Evolutionary conservation across 2,797 vertebrate species (phyloP).

Genomic region (Gastrophryne carolinensis): DNA sequence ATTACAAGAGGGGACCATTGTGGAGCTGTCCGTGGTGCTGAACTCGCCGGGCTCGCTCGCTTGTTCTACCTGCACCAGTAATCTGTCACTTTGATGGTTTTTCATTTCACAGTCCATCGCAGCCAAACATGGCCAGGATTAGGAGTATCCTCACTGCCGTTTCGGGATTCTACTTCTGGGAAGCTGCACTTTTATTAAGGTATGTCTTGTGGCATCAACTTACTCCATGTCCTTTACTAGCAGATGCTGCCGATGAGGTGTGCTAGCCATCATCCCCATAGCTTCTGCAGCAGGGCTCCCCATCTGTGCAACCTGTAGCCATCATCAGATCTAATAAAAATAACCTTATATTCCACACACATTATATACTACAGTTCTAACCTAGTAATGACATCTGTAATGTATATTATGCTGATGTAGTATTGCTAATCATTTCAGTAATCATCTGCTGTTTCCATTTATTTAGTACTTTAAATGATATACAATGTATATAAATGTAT

Average conservation of each 20-base stretch:
- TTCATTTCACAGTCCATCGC: conserved; percentile 13
- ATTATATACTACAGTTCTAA: too few relatives aligned
- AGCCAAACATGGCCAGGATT: conserved; percentile 33
- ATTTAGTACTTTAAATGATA: too few relatives aligned
- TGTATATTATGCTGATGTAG: too few relatives aligned
- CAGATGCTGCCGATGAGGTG: neutral
- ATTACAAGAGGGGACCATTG: neutral
- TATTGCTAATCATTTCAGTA: too few relatives aligned
- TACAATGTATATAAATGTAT: too few relatives aligned
- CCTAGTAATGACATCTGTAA: too few relatives aligned
- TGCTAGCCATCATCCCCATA: too few relatives aligned
- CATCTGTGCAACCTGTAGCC: neutral
- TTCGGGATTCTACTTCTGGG: conserved; percentile 50
- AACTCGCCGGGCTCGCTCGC: neutral
- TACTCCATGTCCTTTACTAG: neutral
- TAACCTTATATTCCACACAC: too few relatives aligned
- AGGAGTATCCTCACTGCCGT: conserved; percentile 42
- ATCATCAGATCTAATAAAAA: too few relatives aligned
- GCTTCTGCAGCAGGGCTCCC: too few relatives aligned
- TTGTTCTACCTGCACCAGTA: neutral
- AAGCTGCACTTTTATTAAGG: conserved; percentile 48
- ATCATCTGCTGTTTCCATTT: too few relatives aligned
- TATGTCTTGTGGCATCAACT: neutral
- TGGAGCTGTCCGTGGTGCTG: conserved; percentile 47
- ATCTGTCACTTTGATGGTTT: conserved; percentile 48